Base-by-base conservation (phyloP, 2,888 invertebrate genomes). In the Agriopis leucophaearia region DNA sequence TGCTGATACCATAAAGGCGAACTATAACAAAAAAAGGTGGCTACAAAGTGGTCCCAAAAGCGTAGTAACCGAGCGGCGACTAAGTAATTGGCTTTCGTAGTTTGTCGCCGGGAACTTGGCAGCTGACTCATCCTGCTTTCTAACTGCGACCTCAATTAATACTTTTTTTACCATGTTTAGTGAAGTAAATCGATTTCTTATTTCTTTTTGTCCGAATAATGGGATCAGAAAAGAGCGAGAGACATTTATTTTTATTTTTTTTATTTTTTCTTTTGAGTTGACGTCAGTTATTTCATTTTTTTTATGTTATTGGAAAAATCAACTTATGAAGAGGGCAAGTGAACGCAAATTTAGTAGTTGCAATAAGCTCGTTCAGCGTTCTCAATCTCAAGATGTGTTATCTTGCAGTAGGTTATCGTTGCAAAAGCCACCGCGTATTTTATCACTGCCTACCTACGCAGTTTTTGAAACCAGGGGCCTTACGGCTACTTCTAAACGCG, bases 81-180 rank as follows among this genome's bases (percentile, higher is more conserved):
- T 86, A 87, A 89, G 89, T 89, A 89, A 90, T 90, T 88, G 88
- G 83, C 88, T 85, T 88, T 86, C 87, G 86, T 82, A 87, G 86
- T 86, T 84, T 78, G 85, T 84, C 85, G 83, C 80, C 72, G 81
- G 70, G 79, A 84, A 87, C 84, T 86, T 83, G 77, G 78, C 77
- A 69, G 81, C 84, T 86, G 87, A 90, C 81, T 89, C 87, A 88
- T 78, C 78, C 71, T 73, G 77, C 74, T 72, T 74, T 71, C 72
- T 76, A 77, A 74, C 66, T 66, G 66, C 63, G 74, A 70, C 70
- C 54, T 66, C 59, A 80, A 64, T 68, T 63, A 71, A 65, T 67
- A 60, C 60, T 77, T 55, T 75, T n/a, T 74, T 66, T 66, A 42
- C 48, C 40, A 38, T 54, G 52, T 54, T 60, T 42, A 78, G 74